Conservation (phyloP, 2,888 invertebrate genomes). For the Noctua janthina region DNA sequence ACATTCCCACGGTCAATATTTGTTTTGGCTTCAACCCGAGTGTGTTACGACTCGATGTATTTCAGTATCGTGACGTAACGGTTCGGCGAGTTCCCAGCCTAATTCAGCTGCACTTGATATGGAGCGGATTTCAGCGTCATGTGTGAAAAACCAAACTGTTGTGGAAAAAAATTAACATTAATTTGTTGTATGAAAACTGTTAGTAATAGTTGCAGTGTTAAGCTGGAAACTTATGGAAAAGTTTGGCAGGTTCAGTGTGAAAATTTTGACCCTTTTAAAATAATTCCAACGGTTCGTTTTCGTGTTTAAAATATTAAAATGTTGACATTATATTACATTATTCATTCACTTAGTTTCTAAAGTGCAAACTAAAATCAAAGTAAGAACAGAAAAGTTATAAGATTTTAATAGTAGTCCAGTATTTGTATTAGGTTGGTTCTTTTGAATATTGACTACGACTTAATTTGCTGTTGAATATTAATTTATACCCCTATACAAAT, state of each 20-base stretch:
- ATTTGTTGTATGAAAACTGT: not conserved
- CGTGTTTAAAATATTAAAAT: too few species aligned
- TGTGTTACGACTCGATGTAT: slow-evolving; percentile 66
- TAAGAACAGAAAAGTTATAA: too few species aligned
- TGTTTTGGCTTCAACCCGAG: slow-evolving; percentile 67
- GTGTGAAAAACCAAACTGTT: not conserved
- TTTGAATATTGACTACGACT: too few species aligned
- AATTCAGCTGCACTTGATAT: slow-evolving; percentile 27
- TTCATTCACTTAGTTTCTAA: too few species aligned
- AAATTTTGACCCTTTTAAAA: not conserved
- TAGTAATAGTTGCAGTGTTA: not conserved
- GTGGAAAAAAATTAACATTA: not conserved
- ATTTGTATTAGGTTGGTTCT: too few species aligned
- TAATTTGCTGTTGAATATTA: too few species aligned
- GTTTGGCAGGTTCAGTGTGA: not conserved
- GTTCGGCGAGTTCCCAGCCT: slow-evolving; percentile 17
- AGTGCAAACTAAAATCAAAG: too few species aligned
- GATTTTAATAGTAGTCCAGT: too few species aligned
- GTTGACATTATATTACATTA: too few species aligned
- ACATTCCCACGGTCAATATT: slow-evolving; percentile 68
- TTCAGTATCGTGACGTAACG: slow-evolving; percentile 53
- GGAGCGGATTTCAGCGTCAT: slow-evolving; percentile 9
- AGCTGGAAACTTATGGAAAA: not conserved
- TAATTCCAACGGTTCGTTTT: not conserved
- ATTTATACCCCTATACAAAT: too few species aligned